phyloP scores from a whole-genome alignment of 2,797 vertebrate species.

The Labroides dimidiatus region DNA sequence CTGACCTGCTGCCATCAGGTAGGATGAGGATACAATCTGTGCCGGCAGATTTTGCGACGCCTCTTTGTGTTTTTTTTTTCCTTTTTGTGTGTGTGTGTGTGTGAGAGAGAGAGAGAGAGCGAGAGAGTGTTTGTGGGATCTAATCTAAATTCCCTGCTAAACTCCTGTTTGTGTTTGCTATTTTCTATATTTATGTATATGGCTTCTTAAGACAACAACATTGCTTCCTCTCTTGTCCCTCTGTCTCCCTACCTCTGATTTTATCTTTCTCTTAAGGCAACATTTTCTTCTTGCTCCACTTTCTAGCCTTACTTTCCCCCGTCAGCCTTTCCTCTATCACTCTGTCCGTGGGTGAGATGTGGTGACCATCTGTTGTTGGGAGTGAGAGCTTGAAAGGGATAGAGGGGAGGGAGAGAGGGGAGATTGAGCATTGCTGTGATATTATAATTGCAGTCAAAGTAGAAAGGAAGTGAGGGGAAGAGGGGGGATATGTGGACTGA shows the following conservation, averaged over 20 bases:
- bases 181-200: constrained; percentile 29
- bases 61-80: constrained; percentile 1
- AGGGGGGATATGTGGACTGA: constrained; percentile 43
- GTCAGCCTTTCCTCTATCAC: constrained; percentile 45
- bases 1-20: constrained; percentile 52
- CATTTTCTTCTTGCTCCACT: constrained; percentile 63
- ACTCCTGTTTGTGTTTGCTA: constrained; percentile 10
- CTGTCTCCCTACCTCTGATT: neutral
- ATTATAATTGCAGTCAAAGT: constrained; percentile 71
- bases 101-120: too few relatives aligned
- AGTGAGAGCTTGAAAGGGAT: constrained; percentile 68
- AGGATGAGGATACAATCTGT: constrained; percentile 53
- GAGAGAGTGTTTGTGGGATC: constrained; percentile 18
- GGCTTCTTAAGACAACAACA: constrained; percentile 22
- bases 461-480: constrained; percentile 50
- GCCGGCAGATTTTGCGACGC: constrained; percentile 23
- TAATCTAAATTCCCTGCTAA: constrained; percentile 36
- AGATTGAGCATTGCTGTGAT: constrained; percentile 41
- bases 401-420: constrained; percentile 50
- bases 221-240: neutral
- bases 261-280: constrained; percentile 7
- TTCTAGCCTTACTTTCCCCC: constrained; percentile 56
- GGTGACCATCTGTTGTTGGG: constrained; percentile 80
- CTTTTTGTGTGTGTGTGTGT: constrained; percentile 9
- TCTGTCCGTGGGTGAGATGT: constrained; percentile 75